Evolutionary conservation across 1,140 invertebrate species (phyloP), one percentile per base, ranked within the genome.

Genomic region (Hyphantria cunea): DNA sequence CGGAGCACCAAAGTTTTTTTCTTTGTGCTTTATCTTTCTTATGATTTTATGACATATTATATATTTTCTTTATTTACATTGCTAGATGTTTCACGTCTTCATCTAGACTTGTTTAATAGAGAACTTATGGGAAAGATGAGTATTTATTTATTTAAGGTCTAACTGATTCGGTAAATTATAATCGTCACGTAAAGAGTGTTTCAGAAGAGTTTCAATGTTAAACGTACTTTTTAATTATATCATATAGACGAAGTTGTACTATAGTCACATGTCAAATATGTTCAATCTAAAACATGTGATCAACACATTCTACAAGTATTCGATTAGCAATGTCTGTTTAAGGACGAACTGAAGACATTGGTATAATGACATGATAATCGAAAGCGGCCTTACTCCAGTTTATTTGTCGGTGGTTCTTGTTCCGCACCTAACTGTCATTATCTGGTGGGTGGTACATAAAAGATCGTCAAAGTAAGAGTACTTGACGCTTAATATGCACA

Each of bases 401-500:
- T 48, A 66, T 48, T 45, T 44, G 37, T 72, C 72, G 72, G 72
- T 72, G 69, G 74, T 78, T 58, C 62, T 60, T 74, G 70, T 74
- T 70, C 55, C 59, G 64, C 68, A 62, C 17, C 5, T 25, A 25
- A 10, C 7, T 76, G 52, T 53, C 59, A 66, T 65, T 67, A 53
- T 66, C 15, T 14, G 53, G 66, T 82, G 80, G 76, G 79, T 86
- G 76, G 76, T 82, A 64, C 70, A 78, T 70, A 71, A 66, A 51
- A 42, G 55, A 62, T 59, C 62, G 11, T 41, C 52, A 56, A 54
- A 50, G 53, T 66, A 73, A 54, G 39, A 47, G 53, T 64, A 75
- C 70, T 74, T 68, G 70, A 68, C 66, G 68, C 39, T 73, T 78
- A 63, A 84, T 87, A 80, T 83, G 70, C 79, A 87, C 81, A 84